These are phyloP conservation scores for Falcunculus frontatus DNA, from an alignment of 2,113 vertebrate genomes.

Conservation along the genomic window DNA sequence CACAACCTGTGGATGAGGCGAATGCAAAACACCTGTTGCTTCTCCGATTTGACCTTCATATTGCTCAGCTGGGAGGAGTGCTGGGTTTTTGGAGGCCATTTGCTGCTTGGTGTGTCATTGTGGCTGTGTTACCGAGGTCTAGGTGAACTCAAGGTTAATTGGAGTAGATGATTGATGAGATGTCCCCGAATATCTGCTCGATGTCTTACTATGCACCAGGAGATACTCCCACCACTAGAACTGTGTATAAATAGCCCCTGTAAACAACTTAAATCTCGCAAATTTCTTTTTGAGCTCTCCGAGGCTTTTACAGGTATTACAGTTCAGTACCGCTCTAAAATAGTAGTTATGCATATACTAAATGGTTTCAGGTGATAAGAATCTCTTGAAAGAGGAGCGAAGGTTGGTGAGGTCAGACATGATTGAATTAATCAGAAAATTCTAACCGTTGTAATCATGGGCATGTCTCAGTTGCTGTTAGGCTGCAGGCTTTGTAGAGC, in stretches of 20 bases:
- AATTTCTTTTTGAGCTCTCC: neutral
- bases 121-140: neutral
- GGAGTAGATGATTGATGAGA: neutral
- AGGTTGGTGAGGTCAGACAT: neutral
- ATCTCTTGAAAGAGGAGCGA: neutral
- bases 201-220: fast-evolving
- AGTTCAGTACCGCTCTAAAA: neutral
- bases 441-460: neutral
- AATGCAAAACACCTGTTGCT: neutral
- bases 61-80: neutral
- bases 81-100: neutral
- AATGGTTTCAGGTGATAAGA: neutral
- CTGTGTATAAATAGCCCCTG: neutral
- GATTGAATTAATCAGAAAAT: neutral
- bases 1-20: neutral
- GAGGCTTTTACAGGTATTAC: neutral
- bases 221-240: neutral
- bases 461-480: neutral
- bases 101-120: neutral
- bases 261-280: neutral
- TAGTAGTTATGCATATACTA: neutral
- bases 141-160: conserved; percentile 24
- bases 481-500: neutral
- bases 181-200: neutral
- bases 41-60: neutral